A percentile compares a stretch with the other conserved stretches of the same genome.
These are phyloP conservation scores for Pedicia rivosa DNA, from an alignment of 2,888 invertebrate species.

Conservation along the genomic window DNA sequence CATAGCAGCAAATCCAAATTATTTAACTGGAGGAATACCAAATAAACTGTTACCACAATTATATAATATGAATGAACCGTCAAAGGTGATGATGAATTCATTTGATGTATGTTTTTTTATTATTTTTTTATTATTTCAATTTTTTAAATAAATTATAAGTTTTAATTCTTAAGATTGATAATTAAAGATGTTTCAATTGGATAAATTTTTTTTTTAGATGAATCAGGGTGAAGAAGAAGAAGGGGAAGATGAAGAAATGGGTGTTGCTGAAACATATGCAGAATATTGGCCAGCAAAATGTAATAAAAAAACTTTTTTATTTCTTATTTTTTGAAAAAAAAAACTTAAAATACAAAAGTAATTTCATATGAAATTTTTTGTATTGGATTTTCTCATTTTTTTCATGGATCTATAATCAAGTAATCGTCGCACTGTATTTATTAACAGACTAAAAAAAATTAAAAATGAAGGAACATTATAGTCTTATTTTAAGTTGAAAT, in stretches of 20 bases:
- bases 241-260: conserved; percentile 91
- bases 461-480: too few relatives aligned
- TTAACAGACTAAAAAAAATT: too few relatives aligned
- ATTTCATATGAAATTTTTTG: too few relatives aligned
- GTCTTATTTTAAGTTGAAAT: conserved; percentile 2
- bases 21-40: conserved; percentile 30
- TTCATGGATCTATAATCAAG: too few relatives aligned
- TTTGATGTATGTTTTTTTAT: conserved; percentile 9
- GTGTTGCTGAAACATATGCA: conserved; percentile 95
- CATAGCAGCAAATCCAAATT: conserved; percentile 27
- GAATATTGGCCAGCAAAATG: conserved; percentile 96
- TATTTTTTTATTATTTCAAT: conserved; percentile 2
- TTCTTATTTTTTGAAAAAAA: too few relatives aligned
- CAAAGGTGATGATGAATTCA: conserved; percentile 26
- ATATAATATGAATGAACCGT: conserved; percentile 37
- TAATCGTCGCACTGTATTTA: too few relatives aligned
- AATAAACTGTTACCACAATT: conserved; percentile 42
- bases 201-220: conserved; percentile 7
- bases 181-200: neutral
- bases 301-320: too few relatives aligned
- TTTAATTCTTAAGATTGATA: neutral
- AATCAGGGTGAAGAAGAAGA: conserved; percentile 47
- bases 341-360: conserved; percentile 3
- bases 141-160: conserved; percentile 3
- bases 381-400: too few relatives aligned